Conservation (phyloP, 2,113 vertebrate genomes). For the Channa maculata region DNA sequence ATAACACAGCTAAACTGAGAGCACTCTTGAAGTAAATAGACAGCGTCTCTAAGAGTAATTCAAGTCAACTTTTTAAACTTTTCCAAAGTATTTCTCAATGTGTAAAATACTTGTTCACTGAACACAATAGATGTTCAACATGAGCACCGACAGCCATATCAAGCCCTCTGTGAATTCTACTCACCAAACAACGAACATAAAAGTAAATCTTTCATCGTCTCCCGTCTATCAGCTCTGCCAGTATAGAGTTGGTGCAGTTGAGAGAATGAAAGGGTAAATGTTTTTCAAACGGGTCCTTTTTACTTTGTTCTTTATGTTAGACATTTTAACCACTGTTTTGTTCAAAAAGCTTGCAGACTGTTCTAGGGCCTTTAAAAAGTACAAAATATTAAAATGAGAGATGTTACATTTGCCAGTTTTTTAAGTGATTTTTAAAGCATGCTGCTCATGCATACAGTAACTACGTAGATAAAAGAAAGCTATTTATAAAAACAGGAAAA, state of each 20-base stretch:
- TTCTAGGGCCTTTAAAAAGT: constrained; percentile 38
- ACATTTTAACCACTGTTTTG: constrained; percentile 33
- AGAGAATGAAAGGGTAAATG: constrained; percentile 41
- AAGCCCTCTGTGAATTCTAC: constrained; percentile 17
- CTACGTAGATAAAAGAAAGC: background rate
- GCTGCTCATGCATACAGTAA: constrained; percentile 29
- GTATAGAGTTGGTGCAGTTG: constrained; percentile 12
- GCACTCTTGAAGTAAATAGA: background rate
- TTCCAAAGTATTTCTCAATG: constrained; percentile 6
- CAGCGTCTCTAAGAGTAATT: constrained; percentile 13
- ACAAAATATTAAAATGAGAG: constrained; percentile 37
- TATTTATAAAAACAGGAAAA: constrained; percentile 19
- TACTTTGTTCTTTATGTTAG: constrained; percentile 44
- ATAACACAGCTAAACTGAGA: constrained; percentile 6
- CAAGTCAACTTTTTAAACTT: constrained; percentile 12
- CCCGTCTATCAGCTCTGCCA: constrained; percentile 1
- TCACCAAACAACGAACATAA: constrained; percentile 35
- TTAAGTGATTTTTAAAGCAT: constrained; percentile 37
- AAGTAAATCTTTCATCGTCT: constrained; percentile 33
- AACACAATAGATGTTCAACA: constrained; percentile 15
- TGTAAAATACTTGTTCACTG: constrained; percentile 15
- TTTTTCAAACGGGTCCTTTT: constrained; percentile 37
- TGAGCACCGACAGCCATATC: background rate
- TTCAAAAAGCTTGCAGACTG: constrained; percentile 43
- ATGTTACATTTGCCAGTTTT: constrained; percentile 26